phyloP scores from a whole-genome alignment of 2,888 invertebrate genomes.

The Apantesis nais region DNA sequence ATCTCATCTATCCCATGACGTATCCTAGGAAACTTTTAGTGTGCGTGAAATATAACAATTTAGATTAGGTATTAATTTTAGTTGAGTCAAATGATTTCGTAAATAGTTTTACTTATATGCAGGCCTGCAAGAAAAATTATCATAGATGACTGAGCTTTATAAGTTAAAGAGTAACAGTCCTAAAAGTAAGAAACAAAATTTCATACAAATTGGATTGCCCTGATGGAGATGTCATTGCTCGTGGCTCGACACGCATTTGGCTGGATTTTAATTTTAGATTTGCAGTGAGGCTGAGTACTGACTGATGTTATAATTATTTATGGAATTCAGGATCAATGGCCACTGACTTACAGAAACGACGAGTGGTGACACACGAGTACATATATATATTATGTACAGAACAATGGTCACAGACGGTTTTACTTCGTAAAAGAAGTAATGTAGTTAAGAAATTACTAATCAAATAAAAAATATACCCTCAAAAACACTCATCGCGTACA shows the following conservation, averaged over 20 bases:
- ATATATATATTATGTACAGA: background rate
- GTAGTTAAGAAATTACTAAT: background rate
- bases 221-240: background rate
- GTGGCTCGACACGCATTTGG: background rate
- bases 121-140: no score
- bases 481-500: background rate
- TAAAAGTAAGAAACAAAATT: background rate
- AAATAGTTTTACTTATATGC: no score
- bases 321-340: background rate
- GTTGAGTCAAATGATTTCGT: background rate
- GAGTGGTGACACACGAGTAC: background rate
- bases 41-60: background rate
- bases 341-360: background rate
- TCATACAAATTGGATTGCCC: background rate
- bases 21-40: background rate
- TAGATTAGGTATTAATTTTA: background rate
- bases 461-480: background rate
- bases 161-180: background rate
- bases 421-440: background rate
- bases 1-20: background rate
- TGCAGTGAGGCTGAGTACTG: background rate
- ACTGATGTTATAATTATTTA: background rate
- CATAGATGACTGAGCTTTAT: background rate
- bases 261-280: background rate
- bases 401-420: background rate